A percentile compares a stretch with the other conserved stretches of the same genome.
These are phyloP conservation scores for Steinernema feltiae DNA, from an alignment of 1,140 invertebrate species.

Conservation along the genomic window DNA sequence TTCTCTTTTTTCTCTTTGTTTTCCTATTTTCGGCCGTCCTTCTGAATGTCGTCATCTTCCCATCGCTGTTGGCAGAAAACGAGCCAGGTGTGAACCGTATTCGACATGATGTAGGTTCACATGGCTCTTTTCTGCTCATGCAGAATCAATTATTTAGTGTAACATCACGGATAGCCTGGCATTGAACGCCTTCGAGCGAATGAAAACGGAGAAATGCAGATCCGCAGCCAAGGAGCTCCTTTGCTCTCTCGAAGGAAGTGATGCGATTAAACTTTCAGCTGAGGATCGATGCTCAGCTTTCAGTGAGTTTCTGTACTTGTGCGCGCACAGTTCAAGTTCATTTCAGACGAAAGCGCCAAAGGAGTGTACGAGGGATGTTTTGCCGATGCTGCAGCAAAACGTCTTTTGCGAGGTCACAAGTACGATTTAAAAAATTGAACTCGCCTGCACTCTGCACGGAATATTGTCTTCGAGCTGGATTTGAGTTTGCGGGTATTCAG, in stretches of 20 bases:
- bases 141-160: conserved; percentile 23
- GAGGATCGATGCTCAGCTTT: conserved; percentile 35
- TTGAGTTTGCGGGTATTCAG: conserved; percentile 40
- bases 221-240: conserved; percentile 16
- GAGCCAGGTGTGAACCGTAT: no score
- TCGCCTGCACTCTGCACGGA: conserved; percentile 32
- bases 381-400: conserved; percentile 7
- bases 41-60: conserved; percentile 18
- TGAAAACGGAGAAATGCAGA: conserved; percentile 37
- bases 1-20: conserved; percentile 1
- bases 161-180: conserved; percentile 31
- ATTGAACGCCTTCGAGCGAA: conserved; percentile 32
- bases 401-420: not conserved
- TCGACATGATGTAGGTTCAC: conserved; percentile 5
- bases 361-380: conserved; percentile 25
- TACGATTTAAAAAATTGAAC: conserved; percentile 37
- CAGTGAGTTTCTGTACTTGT: conserved; percentile 21
- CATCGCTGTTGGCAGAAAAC: not conserved
- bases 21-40: not conserved
- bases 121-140: not conserved
- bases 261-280: conserved; percentile 19
- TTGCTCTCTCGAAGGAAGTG: conserved; percentile 20
- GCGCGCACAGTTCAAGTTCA: no score
- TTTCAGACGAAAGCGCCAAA: not conserved
- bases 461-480: conserved; percentile 41